These are phyloP conservation scores for Hippocampus kuda DNA, from an alignment of 2,797 vertebrate genomes.

Conservation along the genomic window DNA sequence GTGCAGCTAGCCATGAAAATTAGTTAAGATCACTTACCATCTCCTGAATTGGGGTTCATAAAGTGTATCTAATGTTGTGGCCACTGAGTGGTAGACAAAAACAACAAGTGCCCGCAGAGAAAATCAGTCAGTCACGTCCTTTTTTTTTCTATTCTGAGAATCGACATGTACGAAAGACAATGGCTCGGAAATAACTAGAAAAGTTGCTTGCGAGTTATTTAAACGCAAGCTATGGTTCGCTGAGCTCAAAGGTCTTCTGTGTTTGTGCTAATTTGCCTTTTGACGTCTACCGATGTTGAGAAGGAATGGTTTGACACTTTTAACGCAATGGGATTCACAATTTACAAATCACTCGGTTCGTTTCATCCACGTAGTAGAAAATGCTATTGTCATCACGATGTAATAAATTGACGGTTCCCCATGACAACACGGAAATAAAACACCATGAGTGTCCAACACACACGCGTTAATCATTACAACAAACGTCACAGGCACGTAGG, in stretches of 20 bases:
- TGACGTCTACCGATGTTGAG: background rate
- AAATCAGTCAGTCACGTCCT: background rate
- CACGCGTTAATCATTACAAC: constrained; percentile 13
- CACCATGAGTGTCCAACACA: constrained; percentile 1
- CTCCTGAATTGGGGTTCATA: background rate
- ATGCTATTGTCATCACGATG: background rate
- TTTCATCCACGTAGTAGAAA: background rate
- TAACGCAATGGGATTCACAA: background rate
- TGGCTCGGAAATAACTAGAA: background rate
- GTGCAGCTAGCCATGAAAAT: background rate
- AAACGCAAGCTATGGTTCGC: background rate
- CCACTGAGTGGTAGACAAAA: background rate
- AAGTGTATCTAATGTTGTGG: background rate
- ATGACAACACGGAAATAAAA: constrained; percentile 29
- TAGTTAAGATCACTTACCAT: background rate
- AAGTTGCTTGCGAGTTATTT: background rate
- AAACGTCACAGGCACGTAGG: constrained; percentile 10
- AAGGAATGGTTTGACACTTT: background rate
- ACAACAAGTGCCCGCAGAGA: background rate
- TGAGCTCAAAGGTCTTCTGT: background rate
- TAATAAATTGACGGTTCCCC: constrained; percentile 17
- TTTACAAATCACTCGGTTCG: background rate
- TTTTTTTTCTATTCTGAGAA: background rate
- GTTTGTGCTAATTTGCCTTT: background rate
- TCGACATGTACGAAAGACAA: background rate